Evolutionary conservation across 2,113 vertebrate species (phyloP).

Genomic region (Corapipo altera): DNA sequence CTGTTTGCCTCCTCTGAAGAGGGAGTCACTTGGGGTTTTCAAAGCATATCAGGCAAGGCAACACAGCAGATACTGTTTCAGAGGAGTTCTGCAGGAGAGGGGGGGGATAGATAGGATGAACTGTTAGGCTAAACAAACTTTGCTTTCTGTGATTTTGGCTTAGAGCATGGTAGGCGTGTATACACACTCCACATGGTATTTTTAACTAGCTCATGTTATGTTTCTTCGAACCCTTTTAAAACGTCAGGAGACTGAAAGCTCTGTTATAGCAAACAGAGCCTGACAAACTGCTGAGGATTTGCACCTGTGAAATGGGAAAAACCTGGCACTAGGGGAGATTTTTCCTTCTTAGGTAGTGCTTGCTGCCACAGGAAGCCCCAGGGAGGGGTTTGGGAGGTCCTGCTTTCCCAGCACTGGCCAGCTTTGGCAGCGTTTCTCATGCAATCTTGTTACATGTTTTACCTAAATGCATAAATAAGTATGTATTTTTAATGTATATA

Average conservation of each 20-base stretch:
- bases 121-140: neutral
- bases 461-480: neutral
- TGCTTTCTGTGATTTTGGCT: neutral
- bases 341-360: too few relatives aligned
- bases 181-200: neutral
- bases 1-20: neutral
- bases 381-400: neutral
- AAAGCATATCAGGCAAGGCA: neutral
- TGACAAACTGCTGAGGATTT: neutral
- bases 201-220: neutral
- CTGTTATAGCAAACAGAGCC: neutral
- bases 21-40: neutral
- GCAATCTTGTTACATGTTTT: neutral
- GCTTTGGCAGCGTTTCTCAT: neutral
- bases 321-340: neutral
- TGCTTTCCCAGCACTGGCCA: neutral
- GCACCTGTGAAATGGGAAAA: neutral
- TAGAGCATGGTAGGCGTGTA: neutral
- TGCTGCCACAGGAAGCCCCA: neutral
- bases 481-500: neutral
- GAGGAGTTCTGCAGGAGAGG: neutral
- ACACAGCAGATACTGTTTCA: neutral
- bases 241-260: neutral
- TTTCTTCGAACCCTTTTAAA: neutral
- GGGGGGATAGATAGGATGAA: neutral